Evolutionary conservation across 2,888 invertebrate genomes (phyloP).

Genomic region (Candidula unifasciata): DNA sequence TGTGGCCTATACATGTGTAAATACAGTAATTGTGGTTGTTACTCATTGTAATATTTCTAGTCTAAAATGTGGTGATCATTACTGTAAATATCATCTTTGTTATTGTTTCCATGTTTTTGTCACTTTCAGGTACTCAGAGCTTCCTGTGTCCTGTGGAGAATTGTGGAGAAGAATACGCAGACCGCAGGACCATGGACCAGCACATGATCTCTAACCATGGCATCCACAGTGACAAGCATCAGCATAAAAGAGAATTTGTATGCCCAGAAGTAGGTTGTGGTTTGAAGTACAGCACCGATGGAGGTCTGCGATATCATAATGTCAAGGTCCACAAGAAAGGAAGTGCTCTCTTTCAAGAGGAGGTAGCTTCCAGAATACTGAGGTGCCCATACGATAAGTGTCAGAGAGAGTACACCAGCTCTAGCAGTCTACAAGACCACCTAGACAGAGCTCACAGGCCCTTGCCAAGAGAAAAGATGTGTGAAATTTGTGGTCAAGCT

Average conservation of each 20-base stretch:
- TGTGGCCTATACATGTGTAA: too few relatives aligned
- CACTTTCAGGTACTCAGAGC: slow-evolving; percentile 15
- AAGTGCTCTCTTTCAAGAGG: background rate
- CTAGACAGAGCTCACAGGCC: slow-evolving; percentile 40
- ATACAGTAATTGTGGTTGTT: too few relatives aligned
- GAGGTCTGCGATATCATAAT: slow-evolving; percentile 40
- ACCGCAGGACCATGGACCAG: slow-evolving; percentile 24
- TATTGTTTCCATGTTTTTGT: background rate
- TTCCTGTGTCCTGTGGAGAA: slow-evolving; percentile 42
- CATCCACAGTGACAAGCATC: slow-evolving; percentile 32
- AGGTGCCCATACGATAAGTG: slow-evolving; percentile 43
- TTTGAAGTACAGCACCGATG: slow-evolving; percentile 37
- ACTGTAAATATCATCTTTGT: background rate
- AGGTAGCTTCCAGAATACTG: slow-evolving; percentile 14
- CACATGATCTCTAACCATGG: slow-evolving; percentile 38
- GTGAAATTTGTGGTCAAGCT: slow-evolving; percentile 40
- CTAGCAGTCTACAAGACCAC: slow-evolving; percentile 34
- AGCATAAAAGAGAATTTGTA: slow-evolving; percentile 3
- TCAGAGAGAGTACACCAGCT: slow-evolving; percentile 37
- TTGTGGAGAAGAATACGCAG: slow-evolving; percentile 40
- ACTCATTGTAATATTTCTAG: too few relatives aligned
- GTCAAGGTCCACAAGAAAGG: slow-evolving; percentile 32
- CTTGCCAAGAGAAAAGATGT: slow-evolving; percentile 49
- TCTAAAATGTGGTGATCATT: background rate
- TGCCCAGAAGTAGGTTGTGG: slow-evolving; percentile 47